These are phyloP conservation scores for Oryctolagus cuniculus DNA, from an alignment of 2,113 vertebrate genomes.

Conservation along the genomic window mOryCun1.1 NC_091443.1:52438501-52439000, in stretches of 20 bases:
- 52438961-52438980: conserved; percentile 36
- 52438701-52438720: background rate
- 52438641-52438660: background rate
- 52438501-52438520: background rate
- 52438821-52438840: conserved; percentile 59
- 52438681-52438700: conserved; percentile 26
- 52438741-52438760: conserved; percentile 34
- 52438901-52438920: background rate
- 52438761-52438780: conserved; percentile 31
- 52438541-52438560: background rate
- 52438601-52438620: conserved; percentile 4
- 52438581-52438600: background rate
- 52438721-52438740: background rate
- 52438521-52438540: background rate
- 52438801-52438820: conserved; percentile 14
- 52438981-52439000: background rate
- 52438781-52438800: conserved; percentile 63
- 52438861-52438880: conserved; percentile 51
- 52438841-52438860: conserved; percentile 59
- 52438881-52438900: conserved; percentile 47
- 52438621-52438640: conserved; percentile 14
- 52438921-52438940: conserved; percentile 2
- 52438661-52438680: conserved; percentile 46
- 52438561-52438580: background rate
- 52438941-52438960: background rate